A percentile compares a stretch with the other conserved stretches of the same genome.
Evolutionary conservation across 1,140 invertebrate genomes (phyloP).

Genomic region (Sipha flava): DNA sequence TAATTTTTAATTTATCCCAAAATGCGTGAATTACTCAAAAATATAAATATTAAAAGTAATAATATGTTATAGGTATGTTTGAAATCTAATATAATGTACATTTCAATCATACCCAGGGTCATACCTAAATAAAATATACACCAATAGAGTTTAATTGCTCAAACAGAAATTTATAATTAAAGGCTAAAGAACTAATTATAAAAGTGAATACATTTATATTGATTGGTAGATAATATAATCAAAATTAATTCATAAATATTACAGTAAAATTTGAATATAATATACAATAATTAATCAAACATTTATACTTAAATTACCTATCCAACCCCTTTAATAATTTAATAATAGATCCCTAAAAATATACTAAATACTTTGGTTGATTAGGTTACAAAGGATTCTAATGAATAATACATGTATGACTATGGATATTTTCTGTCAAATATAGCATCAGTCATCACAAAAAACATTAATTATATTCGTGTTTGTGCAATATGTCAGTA

Average conservation of each 20-base stretch:
- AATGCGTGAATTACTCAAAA: too few relatives aligned
- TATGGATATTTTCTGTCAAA: background rate
- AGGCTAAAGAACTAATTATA: too few relatives aligned
- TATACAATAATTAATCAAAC: too few relatives aligned
- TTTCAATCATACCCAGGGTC: too few relatives aligned
- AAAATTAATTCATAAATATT: background rate
- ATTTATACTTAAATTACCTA: background rate
- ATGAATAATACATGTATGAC: background rate
- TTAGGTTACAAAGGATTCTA: background rate
- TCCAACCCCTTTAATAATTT: background rate
- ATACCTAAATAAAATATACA: too few relatives aligned
- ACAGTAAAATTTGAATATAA: too few relatives aligned
- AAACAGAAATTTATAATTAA: too few relatives aligned
- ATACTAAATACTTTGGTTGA: background rate
- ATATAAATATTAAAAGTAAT: too few relatives aligned
- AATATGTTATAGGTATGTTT: too few relatives aligned
- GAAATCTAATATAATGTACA: too few relatives aligned
- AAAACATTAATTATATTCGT: background rate
- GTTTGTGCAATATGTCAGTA: background rate
- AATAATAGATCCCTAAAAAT: background rate
- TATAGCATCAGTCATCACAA: background rate
- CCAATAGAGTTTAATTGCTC: too few relatives aligned
- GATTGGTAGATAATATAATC: background rate
- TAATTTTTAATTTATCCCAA: too few relatives aligned
- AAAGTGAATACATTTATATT: background rate